Evolutionary conservation across 1,140 invertebrate genomes (phyloP), one percentile per base, ranked within the genome.

Genomic region (Chironomus tepperi): DNA sequence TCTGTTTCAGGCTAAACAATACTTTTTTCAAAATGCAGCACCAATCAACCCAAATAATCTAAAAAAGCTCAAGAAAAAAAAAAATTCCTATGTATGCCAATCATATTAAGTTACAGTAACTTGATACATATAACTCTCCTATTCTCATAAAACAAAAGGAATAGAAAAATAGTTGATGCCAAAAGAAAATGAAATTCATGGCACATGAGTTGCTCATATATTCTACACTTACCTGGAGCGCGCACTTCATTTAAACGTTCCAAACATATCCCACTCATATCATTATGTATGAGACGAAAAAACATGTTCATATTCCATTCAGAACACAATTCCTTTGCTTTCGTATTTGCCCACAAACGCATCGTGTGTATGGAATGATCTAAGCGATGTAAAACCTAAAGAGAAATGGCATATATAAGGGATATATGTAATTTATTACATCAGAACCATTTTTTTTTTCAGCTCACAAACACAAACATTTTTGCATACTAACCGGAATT

Each of bases 321-420:
- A 75, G 90, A 90, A 12, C 90, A 88, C 15, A 92, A 84, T 73
- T 87, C 84, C 74, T 88, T 87, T 0, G 89, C 87, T 80, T 90
- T 89, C 7, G 87, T 87, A 34, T 88, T 82, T 42, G 89, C 88
- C 91, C 91, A 93, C 0, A 92, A 79, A 24, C 90, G 84, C 77
- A 87, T 89, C 0, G 89, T 91, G 78, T 93, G 91, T 10, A 93
- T 85, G 0, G 91, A 90, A 78, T 92, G 90, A 83, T 92, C 90
- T n/a, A 73, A 24, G 3, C 72, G 64, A 67, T 70, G 65, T 21
- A 70, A 70, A 19, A 70, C 65, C 43, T 70, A 70, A 18, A 70
- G 24, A 34, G 24, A 70, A 19, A 21, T 70, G 47, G 47, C 12
- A n/a, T n/a, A 57, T 57, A n/a, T 57, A 15, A n/a, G 47, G 12